Percentiles rank a stretch among this genome's conserved stretches.
Evolutionary conservation across 2,113 vertebrate genomes (phyloP).

Genomic region (Oreochromis aureus): DNA sequence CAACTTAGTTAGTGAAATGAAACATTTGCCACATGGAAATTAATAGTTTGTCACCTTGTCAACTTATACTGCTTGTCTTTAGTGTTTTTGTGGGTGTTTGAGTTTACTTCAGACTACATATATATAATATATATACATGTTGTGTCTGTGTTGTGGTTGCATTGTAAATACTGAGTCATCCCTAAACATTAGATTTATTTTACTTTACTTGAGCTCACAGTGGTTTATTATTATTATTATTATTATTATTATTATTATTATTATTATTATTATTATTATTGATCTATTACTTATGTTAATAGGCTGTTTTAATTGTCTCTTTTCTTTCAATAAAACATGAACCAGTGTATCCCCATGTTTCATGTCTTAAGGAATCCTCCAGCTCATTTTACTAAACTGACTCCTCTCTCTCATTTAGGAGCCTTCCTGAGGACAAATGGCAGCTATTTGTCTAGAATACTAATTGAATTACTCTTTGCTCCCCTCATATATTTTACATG

Average conservation of each 20-base stretch:
- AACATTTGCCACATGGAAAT: too few relatives aligned
- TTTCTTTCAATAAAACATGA: accelerated
- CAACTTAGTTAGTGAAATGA: too few relatives aligned
- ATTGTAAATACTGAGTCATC: accelerated
- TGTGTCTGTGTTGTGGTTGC: too few relatives aligned
- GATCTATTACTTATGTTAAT: background rate
- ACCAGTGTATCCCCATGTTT: accelerated
- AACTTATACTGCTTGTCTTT: too few relatives aligned
- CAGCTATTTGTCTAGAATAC: accelerated
- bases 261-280: too few relatives aligned
- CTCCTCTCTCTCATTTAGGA: accelerated
- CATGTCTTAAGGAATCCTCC: accelerated
- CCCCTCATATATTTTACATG: accelerated
- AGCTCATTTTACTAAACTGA: accelerated
- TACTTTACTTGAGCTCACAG: background rate
- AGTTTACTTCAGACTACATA: too few relatives aligned
- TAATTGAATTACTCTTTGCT: background rate
- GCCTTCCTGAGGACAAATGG: accelerated
- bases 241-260: too few relatives aligned
- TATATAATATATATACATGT: too few relatives aligned
- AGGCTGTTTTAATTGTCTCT: background rate
- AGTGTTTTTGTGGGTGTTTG: too few relatives aligned
- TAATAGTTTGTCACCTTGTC: too few relatives aligned
- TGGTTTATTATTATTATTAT: too few relatives aligned
- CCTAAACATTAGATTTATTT: accelerated